These are phyloP conservation scores for Heliothis peltigera DNA, from an alignment of 2,888 invertebrate species.

Conservation along the genomic window DNA sequence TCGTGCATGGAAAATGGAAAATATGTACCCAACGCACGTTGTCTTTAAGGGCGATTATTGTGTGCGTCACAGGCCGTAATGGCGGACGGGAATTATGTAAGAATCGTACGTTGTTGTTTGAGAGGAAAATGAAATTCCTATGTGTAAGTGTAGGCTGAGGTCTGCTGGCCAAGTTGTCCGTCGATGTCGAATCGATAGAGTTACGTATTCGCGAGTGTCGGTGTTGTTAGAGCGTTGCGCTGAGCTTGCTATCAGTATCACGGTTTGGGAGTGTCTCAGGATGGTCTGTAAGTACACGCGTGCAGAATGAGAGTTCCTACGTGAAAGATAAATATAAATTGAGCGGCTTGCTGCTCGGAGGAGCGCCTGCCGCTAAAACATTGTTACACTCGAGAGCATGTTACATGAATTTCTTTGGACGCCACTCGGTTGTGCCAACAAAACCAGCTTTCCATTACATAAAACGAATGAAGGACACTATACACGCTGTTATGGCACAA, in stretches of 20 bases:
- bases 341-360: conserved; percentile 65
- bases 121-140: conserved; percentile 63
- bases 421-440: conserved; percentile 31
- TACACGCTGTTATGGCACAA: conserved; percentile 31
- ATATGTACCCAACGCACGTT: conserved; percentile 73
- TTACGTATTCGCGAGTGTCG: conserved; percentile 69
- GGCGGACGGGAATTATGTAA: conserved; percentile 87
- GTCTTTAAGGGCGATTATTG: conserved; percentile 80
- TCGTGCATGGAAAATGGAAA: conserved; percentile 83
- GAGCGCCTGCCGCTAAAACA: conserved; percentile 42
- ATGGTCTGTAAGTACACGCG: conserved; percentile 82
- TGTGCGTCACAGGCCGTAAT: conserved; percentile 76
- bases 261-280: conserved; percentile 71
- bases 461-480: conserved; percentile 42
- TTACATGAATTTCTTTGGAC: conserved; percentile 47
- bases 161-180: conserved; percentile 21
- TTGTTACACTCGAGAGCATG: conserved; percentile 41
- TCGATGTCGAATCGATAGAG: conserved; percentile 57
- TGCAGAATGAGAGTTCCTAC: conserved; percentile 63
- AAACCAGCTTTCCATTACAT: conserved; percentile 46
- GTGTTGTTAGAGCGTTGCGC: conserved; percentile 58
- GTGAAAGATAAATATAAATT: conserved; percentile 81
- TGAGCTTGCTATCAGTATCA: conserved; percentile 54
- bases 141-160: conserved; percentile 58
- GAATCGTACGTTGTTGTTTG: conserved; percentile 83